Base-by-base conservation (phyloP, 2,888 invertebrate species). In the Cenopis cana region DNA sequence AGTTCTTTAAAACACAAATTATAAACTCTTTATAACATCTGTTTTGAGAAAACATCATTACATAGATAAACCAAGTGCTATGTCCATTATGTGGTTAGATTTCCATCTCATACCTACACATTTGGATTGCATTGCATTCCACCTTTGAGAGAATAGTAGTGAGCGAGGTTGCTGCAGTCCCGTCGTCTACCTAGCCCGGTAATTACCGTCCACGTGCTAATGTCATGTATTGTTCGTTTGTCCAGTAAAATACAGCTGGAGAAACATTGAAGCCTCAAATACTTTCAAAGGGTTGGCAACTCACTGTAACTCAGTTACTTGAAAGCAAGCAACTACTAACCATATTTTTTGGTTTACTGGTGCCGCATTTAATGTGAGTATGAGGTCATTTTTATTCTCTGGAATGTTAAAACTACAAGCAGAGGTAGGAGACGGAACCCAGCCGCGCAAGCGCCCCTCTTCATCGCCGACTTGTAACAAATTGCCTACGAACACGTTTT, bases 401-500 rank as follows among this genome's bases (percentile, higher is more conserved):
- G 14, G 14, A 5, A 41, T 6, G 1, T n/a, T n/a, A 18, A 18
- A 18, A 17, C 5, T 33, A 18, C 11, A 18, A 9, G 18, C 18
- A 29, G 10, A 12, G 24, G 24, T 55, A 2, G 14, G 11, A 55
- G 10, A 18, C 24, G 57, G 46, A 60, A 61, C 60, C 60, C 29
- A 6, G 24, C 46, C 6, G 8, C 8, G 46, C n/a, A 6, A 46
- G 46, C n/a, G 12, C 46, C 8, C 8, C 46, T 46, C 8, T 46
- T 46, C 46, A 46, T 46, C 6, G n/a, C 46, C 11, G n/a, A 36
- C 36, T 62, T 52, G 33, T 64, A 65, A 49, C 38, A 24, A 57
- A 41, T 57, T 57, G n/a, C 20, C 54, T 54, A 29, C 56, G 17
- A 68, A 52, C 24, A 36, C 50, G 33, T 29, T 56, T 14, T 20